Conservation (phyloP, 2,888 invertebrate species). For the Chydorus sphaericus region DNA sequence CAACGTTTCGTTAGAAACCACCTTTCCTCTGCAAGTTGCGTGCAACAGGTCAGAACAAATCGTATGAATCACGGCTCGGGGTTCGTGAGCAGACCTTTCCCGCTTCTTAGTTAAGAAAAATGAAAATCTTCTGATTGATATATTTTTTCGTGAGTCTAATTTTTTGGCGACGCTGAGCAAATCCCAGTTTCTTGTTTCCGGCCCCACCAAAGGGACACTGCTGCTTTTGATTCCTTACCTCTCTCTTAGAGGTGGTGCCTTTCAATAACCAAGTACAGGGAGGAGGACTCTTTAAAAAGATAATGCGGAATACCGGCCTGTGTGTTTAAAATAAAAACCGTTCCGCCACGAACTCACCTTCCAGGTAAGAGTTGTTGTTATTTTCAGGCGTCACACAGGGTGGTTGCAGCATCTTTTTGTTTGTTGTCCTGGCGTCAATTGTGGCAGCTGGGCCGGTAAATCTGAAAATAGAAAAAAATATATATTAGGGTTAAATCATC, state of each 20-base stretch:
- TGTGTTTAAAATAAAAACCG: too few species aligned
- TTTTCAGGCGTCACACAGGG: neutral
- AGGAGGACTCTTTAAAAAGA: neutral
- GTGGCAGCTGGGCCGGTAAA: slow-evolving; percentile 92
- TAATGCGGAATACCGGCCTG: slow-evolving; percentile 4
- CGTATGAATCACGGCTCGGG: neutral
- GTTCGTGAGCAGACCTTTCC: too few species aligned
- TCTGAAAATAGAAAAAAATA: slow-evolving; percentile 42
- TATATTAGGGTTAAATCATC: slow-evolving; percentile 13
- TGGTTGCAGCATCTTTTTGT: slow-evolving; percentile 58
- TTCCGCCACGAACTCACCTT: too few species aligned
- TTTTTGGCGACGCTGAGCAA: too few species aligned
- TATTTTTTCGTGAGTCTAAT: neutral
- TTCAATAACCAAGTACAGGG: neutral
- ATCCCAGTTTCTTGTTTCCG: slow-evolving; percentile 4
- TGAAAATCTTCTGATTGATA: neutral
- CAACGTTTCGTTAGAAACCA: neutral
- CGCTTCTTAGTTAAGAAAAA: neutral
- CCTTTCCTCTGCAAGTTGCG: neutral
- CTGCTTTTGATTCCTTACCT: slow-evolving; percentile 1
- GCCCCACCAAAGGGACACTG: too few species aligned
- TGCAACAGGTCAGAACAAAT: neutral
- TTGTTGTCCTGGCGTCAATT: slow-evolving; percentile 94
- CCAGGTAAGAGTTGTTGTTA: too few species aligned
- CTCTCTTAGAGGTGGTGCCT: neutral